Base-by-base conservation (phyloP, 2,113 vertebrate species). In the Ophiodon elongatus region DNA sequence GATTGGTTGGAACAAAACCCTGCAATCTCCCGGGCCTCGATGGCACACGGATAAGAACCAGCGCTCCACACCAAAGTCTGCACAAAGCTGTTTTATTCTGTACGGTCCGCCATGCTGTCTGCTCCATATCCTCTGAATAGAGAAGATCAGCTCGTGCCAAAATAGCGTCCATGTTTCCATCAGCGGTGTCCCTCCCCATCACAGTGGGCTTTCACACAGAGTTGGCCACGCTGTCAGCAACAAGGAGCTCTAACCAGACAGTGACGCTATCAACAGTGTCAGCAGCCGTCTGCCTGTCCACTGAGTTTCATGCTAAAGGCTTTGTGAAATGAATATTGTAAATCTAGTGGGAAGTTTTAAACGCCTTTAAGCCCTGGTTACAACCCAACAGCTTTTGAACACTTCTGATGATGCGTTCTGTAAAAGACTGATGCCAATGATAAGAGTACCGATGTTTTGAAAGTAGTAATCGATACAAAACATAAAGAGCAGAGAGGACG, bases 201-300 rank as follows among this genome's bases (percentile, higher is more conserved):
- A 80, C 82, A 84, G 82, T 29, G 29, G 84, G 80, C 72, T 76
- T 87, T 87, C 81, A 86, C 76, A 78, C 66, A 62, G 70, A 21
- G 65, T 89, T 84, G 84, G 85, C 88, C 87, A 85, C 64, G 68
- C 84, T 89, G 89, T 87, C 85, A 84, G 83, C 57, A 80, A 64
- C 79, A 73, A 73, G 84, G 64, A 45, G 82, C 75, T 85, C 72
- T 54, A 85, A 73, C 80, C 82, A 83, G 82, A 50, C 84, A 67
- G 60, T 68, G 85, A 80, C 71, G 47, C 69, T 41, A 56, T 73
- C 76, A 71, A 29, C 75, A 63, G 66, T 67, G 80, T 81, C 79
- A 73, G 77, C 78, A 80, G 86, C 72, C 76, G 6, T 31, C 79
- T 35, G 80, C 74, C 82, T 83, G 91, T 89, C 85, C 23, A 52